Evolutionary conservation across 1,140 invertebrate genomes (phyloP).

Genomic region (Tribolium madens): DNA sequence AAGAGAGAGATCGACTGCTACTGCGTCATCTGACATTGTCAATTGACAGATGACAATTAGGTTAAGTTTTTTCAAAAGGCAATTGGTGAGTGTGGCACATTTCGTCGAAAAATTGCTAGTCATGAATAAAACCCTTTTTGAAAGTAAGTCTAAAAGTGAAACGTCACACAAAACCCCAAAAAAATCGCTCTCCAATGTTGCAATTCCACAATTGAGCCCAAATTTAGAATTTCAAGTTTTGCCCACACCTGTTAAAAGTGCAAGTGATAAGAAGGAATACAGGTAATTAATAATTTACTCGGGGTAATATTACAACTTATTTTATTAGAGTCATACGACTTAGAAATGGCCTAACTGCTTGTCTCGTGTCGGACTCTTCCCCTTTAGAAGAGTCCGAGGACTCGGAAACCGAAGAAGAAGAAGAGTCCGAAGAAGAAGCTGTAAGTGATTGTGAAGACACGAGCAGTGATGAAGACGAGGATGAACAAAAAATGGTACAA

Average conservation of each 20-base stretch:
- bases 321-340: conserved; percentile 74
- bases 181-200: background rate
- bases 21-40: too few species aligned
- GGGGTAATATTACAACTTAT: too few species aligned
- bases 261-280: conserved; percentile 73
- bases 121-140: conserved; percentile 5
- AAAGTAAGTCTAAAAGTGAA: background rate
- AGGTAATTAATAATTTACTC: conserved; percentile 60
- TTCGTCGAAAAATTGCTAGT: conserved; percentile 4
- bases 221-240: conserved; percentile 57
- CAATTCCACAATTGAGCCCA: background rate
- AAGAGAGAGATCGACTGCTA: too few species aligned
- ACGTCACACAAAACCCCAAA: background rate
- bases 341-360: conserved; percentile 76
- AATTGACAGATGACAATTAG: background rate
- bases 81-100: background rate
- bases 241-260: conserved; percentile 70
- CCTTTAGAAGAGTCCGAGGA: conserved; percentile 57
- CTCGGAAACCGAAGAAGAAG: conserved; percentile 51
- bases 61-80: background rate
- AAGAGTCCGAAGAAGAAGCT: too few species aligned
- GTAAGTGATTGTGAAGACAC: conserved; percentile 24
- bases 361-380: conserved; percentile 74
- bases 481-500: conserved; percentile 67
- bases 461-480: conserved; percentile 27